These are phyloP conservation scores for Blastobasis adustella DNA, from an alignment of 2,888 invertebrate genomes.

Conservation along the genomic window DNA sequence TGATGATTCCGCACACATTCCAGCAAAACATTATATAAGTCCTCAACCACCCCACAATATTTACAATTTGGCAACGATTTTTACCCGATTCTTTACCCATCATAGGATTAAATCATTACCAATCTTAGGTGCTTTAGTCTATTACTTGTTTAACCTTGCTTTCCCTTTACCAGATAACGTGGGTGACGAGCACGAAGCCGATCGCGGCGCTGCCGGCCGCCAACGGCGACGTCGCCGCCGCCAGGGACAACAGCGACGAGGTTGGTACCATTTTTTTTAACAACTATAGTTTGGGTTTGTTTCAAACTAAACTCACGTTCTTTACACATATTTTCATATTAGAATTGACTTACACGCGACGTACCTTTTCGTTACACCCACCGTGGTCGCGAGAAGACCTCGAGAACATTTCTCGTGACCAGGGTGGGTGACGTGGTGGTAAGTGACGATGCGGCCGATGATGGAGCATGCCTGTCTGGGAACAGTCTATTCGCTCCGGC, in stretches of 20 bases:
- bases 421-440: background rate
- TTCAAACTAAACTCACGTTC: background rate
- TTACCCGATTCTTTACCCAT: no score
- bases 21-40: no score
- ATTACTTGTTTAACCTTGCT: no score
- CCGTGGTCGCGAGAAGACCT: background rate
- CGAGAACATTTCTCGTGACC: background rate
- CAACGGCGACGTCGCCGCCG: constrained; percentile 8
- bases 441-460: background rate
- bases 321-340: background rate
- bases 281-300: background rate
- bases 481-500: no score
- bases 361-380: background rate
- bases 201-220: constrained; percentile 16
- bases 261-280: constrained; percentile 32
- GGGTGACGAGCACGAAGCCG: constrained; percentile 45
- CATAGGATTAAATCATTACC: no score
- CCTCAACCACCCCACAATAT: no score
- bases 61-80: no score
- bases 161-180: constrained; percentile 52
- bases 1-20: no score
- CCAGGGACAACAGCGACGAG: constrained; percentile 35
- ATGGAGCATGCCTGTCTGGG: no score
- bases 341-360: background rate
- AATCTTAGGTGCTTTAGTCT: no score